A percentile compares a stretch with the other conserved stretches of the same genome.
phyloP scores from a whole-genome alignment of 2,888 invertebrate genomes.

The Nezara viridula region DNA sequence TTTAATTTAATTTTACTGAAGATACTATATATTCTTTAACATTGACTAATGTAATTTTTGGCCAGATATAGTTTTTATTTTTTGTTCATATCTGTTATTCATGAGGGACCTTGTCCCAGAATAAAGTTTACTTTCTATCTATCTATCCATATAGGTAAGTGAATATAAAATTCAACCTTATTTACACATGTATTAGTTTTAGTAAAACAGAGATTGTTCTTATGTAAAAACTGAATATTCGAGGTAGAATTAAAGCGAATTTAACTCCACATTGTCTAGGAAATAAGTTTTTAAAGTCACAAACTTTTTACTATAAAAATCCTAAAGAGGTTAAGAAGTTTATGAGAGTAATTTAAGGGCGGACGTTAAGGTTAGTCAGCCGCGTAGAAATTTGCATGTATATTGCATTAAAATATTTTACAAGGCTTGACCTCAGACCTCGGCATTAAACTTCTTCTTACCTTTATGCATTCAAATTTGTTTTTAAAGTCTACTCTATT shows the following conservation, averaged over 20 bases:
- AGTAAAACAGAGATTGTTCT: too few relatives aligned
- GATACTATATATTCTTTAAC: too few relatives aligned
- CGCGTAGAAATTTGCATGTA: not conserved
- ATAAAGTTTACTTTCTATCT: too few relatives aligned
- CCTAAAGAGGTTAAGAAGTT: not conserved
- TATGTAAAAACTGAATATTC: too few relatives aligned
- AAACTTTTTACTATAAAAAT: not conserved
- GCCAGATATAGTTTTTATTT: too few relatives aligned
- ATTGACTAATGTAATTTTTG: too few relatives aligned
- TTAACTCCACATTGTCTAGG: not conserved
- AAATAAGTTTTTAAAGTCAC: not conserved
- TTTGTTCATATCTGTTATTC: too few relatives aligned
- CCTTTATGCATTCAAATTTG: not conserved
- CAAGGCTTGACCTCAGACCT: not conserved
- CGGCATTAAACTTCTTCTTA: not conserved
- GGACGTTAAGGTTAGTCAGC: not conserved
- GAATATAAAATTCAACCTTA: too few relatives aligned
- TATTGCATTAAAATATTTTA: conserved; percentile 22
- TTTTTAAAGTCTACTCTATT: not conserved
- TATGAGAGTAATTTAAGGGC: not conserved
- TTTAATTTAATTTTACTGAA: too few relatives aligned
- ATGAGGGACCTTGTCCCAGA: too few relatives aligned
- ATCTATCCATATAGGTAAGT: too few relatives aligned
- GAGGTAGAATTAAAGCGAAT: not conserved
- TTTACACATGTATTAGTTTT: too few relatives aligned